Evolutionary conservation across 2,797 vertebrate genomes (phyloP).

Genomic region (Vespertilio murinus): DNA sequence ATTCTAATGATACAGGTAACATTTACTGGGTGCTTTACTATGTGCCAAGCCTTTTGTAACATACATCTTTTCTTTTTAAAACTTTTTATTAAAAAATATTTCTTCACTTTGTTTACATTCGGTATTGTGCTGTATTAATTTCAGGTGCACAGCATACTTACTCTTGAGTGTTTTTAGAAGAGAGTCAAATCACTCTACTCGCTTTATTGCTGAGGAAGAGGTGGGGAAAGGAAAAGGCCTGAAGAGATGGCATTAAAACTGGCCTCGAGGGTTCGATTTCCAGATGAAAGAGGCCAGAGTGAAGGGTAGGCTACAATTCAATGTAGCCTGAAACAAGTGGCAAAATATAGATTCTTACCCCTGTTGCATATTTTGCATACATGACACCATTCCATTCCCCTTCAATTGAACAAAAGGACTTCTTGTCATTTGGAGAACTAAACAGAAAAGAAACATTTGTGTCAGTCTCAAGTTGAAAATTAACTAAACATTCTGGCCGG

Average conservation of each 20-base stretch:
- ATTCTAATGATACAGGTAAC: background rate
- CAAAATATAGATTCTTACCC: slow-evolving; percentile 86
- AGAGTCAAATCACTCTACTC: background rate
- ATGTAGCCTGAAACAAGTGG: background rate
- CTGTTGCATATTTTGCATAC: slow-evolving; percentile 94
- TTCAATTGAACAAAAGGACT: slow-evolving; percentile 96
- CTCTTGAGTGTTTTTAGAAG: slow-evolving; percentile 20
- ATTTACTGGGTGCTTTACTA: background rate
- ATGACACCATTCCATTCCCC: slow-evolving; percentile 99
- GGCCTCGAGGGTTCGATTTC: background rate
- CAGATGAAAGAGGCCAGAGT: background rate
- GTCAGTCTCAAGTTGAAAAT: slow-evolving; percentile 35
- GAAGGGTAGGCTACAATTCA: background rate
- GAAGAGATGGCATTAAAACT: background rate
- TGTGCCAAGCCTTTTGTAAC: background rate
- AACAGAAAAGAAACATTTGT: slow-evolving; percentile 66
- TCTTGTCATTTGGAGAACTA: slow-evolving; percentile 98
- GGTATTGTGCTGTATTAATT: background rate
- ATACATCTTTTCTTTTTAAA: background rate
- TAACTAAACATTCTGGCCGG: background rate
- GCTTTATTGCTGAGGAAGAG: background rate
- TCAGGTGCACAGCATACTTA: background rate
- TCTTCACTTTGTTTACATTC: background rate
- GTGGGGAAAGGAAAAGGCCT: background rate
- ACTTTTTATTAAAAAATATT: background rate